Evolutionary conservation across 2,888 invertebrate genomes (phyloP).

Genomic region (Trachelus tabidus): DNA sequence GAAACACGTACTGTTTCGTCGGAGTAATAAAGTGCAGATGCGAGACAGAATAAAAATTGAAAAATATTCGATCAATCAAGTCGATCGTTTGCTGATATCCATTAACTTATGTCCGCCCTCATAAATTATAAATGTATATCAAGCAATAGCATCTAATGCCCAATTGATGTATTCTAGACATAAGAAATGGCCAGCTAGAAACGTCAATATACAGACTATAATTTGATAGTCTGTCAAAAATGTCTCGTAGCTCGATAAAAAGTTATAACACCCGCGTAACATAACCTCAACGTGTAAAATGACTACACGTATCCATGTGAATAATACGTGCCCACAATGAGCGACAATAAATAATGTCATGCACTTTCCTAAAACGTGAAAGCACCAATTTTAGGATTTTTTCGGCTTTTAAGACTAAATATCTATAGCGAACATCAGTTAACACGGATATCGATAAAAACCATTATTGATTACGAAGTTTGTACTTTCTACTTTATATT

Average conservation of each 20-base stretch:
- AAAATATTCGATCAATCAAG: background rate
- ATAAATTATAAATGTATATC: background rate
- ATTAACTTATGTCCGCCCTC: background rate
- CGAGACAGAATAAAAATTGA: background rate
- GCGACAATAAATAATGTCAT: background rate
- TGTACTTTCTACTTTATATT: background rate
- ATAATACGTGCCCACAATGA: background rate
- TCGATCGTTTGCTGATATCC: background rate
- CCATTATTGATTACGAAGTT: background rate
- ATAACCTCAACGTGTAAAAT: background rate
- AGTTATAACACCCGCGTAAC: background rate
- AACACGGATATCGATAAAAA: background rate
- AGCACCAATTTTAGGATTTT: background rate
- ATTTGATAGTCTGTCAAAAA: background rate
- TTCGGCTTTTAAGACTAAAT: background rate
- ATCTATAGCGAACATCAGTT: background rate
- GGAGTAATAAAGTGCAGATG: background rate
- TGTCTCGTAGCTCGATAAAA: background rate
- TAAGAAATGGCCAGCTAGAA: background rate
- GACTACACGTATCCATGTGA: background rate
- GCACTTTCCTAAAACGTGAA: background rate
- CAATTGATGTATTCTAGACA: background rate
- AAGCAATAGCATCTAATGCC: background rate
- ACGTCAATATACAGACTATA: background rate
- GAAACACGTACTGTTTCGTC: background rate